Evolutionary conservation across 2,888 invertebrate genomes (phyloP).

Genomic region (Acronicta psi): DNA sequence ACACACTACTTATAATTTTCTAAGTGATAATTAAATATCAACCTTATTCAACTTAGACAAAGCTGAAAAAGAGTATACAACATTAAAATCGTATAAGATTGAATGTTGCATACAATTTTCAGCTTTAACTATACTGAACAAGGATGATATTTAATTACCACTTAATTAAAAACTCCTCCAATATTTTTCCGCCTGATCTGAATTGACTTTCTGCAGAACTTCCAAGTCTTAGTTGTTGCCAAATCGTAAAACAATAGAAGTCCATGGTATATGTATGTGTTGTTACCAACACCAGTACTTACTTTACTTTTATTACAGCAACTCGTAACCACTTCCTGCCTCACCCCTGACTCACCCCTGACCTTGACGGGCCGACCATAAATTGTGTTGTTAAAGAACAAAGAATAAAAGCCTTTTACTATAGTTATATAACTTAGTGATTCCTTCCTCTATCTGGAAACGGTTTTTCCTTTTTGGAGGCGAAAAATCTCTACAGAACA

Average conservation of each 20-base stretch:
- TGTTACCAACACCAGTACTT: conserved; percentile 26
- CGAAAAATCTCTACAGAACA: too few relatives aligned
- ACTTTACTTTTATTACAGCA: conserved; percentile 24
- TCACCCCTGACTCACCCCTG: conserved; percentile 4
- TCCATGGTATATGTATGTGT: conserved; percentile 3
- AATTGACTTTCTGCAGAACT: too few relatives aligned
- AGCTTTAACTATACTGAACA: too few relatives aligned
- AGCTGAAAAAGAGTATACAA: too few relatives aligned
- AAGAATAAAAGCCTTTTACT: conserved; percentile 9
- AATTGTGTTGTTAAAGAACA: conserved; percentile 16
- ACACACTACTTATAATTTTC: too few relatives aligned
- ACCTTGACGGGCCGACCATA: conserved; percentile 28
- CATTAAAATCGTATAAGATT: too few relatives aligned
- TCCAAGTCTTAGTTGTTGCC: conserved; percentile 9
- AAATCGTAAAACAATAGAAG: conserved; percentile 19
- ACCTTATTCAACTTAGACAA: too few relatives aligned
- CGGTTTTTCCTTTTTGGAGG: conserved; percentile 9
- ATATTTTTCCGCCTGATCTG: too few relatives aligned
- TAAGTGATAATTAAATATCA: too few relatives aligned
- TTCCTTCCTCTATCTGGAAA: not conserved
- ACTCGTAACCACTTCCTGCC: conserved; percentile 12
- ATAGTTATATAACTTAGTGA: not conserved
- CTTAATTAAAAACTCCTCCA: too few relatives aligned
- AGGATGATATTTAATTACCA: too few relatives aligned
- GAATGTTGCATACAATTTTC: too few relatives aligned